phyloP scores from a whole-genome alignment of 2,888 invertebrate genomes.

The Synanthedon myopaeformis region DNA sequence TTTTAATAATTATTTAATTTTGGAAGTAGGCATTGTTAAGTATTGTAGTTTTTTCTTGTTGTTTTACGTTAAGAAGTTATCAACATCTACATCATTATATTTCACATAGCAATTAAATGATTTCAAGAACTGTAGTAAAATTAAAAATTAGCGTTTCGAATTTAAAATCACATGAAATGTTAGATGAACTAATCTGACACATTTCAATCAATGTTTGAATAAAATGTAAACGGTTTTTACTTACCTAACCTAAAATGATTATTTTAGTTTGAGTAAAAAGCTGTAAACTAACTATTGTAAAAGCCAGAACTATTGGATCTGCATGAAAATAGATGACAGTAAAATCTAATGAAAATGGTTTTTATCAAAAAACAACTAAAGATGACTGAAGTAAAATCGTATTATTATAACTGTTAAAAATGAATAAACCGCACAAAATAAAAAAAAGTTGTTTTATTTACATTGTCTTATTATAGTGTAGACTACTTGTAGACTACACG shows the following conservation, averaged over 20 bases:
- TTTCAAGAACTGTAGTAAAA: not conserved
- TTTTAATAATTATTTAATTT: not conserved
- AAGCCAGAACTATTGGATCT: constrained; percentile 8
- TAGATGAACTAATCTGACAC: constrained; percentile 5
- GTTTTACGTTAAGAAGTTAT: not conserved
- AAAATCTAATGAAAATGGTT: constrained; percentile 15
- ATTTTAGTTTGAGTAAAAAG: not conserved
- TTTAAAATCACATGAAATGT: constrained; percentile 41
- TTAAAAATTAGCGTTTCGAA: constrained; percentile 19
- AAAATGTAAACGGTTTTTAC: not conserved
- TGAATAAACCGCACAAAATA: constrained; percentile 69
- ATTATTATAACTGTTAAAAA: constrained; percentile 64
- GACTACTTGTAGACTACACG: too few species aligned
- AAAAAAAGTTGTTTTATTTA: constrained; percentile 29
- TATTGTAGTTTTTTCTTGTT: not conserved
- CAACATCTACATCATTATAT: not conserved
- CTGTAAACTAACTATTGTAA: not conserved
- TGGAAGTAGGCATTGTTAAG: not conserved
- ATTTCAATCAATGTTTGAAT: not conserved
- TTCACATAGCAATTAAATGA: not conserved
- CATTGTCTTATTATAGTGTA: too few species aligned
- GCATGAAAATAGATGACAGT: constrained; percentile 12
- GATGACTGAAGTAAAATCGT: constrained; percentile 67
- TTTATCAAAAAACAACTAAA: constrained; percentile 35
- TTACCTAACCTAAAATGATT: too few species aligned